Conservation (phyloP, 2,888 invertebrate genomes). For the Nemapogon koenigi region DNA sequence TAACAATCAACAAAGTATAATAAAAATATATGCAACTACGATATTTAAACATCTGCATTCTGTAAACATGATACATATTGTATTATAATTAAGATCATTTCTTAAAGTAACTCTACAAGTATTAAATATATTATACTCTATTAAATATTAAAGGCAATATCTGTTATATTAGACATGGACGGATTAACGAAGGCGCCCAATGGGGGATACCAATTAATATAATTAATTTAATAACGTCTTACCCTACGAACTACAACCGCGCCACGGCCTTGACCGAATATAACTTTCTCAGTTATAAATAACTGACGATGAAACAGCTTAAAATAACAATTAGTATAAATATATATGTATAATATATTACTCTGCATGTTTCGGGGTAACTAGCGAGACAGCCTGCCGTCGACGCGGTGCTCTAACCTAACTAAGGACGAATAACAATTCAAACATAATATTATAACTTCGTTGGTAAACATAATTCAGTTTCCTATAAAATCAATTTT, state of each 20-base stretch:
- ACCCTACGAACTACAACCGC: conserved; percentile 2
- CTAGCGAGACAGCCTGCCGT: conserved; percentile 48
- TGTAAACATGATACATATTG: conserved; percentile 32
- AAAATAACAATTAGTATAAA: conserved; percentile 18
- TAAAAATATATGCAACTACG: conserved; percentile 7
- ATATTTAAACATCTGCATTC: conserved; percentile 46
- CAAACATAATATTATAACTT: conserved; percentile 47
- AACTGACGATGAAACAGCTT: too few relatives aligned
- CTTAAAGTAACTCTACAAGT: conserved; percentile 29
- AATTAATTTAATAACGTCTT: conserved; percentile 23
- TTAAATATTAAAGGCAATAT: conserved; percentile 63
- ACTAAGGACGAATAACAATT: conserved; percentile 38
- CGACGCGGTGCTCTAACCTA: conserved; percentile 28
- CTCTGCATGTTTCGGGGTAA: conserved; percentile 57
- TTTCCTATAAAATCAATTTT: conserved; percentile 55
- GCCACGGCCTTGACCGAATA: too few relatives aligned
- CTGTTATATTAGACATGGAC: conserved; percentile 63
- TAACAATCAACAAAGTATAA: conserved; percentile 35
- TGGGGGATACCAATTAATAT: conserved; percentile 59
- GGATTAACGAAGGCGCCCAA: conserved; percentile 64
- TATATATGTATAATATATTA: too few relatives aligned
- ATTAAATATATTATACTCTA: conserved; percentile 66
- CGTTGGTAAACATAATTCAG: conserved; percentile 63
- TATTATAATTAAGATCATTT: conserved; percentile 40
- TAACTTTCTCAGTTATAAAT: too few relatives aligned